Evolutionary conservation across 2,113 vertebrate genomes (phyloP).

Genomic region (Oceanites oceanicus): DNA sequence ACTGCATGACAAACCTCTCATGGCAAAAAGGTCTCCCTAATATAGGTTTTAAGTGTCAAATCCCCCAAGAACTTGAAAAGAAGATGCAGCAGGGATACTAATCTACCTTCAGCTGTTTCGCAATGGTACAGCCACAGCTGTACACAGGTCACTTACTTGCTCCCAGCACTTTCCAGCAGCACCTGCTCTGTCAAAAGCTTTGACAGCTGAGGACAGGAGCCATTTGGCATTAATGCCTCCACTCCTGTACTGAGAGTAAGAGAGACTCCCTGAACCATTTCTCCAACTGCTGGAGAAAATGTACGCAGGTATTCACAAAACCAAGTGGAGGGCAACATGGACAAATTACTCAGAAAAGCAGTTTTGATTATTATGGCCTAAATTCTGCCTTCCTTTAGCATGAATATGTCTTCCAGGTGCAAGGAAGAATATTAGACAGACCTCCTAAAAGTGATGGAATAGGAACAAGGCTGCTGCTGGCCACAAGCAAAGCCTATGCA

Average conservation of each 20-base stretch:
- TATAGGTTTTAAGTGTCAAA: neutral
- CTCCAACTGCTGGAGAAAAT: neutral
- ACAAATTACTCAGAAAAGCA: neutral
- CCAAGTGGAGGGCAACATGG: neutral
- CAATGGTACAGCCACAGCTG: neutral
- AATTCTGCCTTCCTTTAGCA: neutral
- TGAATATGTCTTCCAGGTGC: neutral
- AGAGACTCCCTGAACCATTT: neutral
- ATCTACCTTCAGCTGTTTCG: neutral
- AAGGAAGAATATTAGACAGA: neutral
- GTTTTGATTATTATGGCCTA: neutral
- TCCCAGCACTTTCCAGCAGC: neutral
- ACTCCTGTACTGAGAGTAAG: neutral
- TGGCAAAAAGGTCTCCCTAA: neutral
- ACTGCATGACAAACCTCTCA: neutral
- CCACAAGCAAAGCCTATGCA: neutral
- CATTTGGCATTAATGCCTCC: neutral
- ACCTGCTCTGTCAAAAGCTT: neutral
- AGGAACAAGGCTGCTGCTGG: neutral
- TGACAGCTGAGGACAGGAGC: neutral
- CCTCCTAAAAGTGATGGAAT: neutral
- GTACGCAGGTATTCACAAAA: neutral
- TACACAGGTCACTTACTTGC: neutral
- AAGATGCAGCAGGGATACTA: neutral
- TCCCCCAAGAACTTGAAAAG: neutral